Conservation (phyloP, 2,797 vertebrate genomes). For the Sylvia borin region DNA sequence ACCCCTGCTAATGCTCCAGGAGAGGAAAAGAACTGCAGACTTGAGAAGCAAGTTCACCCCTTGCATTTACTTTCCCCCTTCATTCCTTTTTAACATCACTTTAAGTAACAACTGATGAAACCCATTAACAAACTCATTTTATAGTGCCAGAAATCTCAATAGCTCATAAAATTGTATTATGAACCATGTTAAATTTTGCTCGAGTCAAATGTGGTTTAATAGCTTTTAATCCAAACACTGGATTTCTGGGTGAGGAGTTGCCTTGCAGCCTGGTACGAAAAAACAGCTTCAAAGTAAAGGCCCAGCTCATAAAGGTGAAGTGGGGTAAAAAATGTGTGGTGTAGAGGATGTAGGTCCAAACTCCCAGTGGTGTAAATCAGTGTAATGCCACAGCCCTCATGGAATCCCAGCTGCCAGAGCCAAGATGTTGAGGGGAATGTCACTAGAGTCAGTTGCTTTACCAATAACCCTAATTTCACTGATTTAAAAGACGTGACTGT, state of each 20-base stretch:
- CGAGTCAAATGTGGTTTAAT: constrained; percentile 51
- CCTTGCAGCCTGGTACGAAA: not conserved
- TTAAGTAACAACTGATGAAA: constrained; percentile 67
- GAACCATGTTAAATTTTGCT: constrained; percentile 44
- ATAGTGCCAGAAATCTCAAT: constrained; percentile 64
- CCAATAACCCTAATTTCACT: not conserved
- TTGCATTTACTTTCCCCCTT: constrained; percentile 30
- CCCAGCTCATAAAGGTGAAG: not conserved
- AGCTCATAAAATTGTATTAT: constrained; percentile 61
- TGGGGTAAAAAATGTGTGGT: not conserved
- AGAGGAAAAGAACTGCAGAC: not conserved
- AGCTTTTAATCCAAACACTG: constrained; percentile 49
- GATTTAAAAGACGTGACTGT: not conserved
- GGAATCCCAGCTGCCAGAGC: not conserved
- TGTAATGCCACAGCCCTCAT: not conserved
- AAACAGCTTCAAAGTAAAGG: constrained; percentile 26
- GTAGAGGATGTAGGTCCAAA: not conserved
- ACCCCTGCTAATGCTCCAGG: not conserved
- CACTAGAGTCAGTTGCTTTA: not conserved
- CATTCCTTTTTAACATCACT: constrained; percentile 46
- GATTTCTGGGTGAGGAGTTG: constrained; percentile 9
- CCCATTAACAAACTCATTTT: constrained; percentile 64
- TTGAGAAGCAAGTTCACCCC: constrained; percentile 28
- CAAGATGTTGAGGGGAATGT: not conserved
- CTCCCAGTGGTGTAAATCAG: not conserved